Conservation (phyloP, 2,113 vertebrate species). For the Lophochroa leadbeateri region DNA sequence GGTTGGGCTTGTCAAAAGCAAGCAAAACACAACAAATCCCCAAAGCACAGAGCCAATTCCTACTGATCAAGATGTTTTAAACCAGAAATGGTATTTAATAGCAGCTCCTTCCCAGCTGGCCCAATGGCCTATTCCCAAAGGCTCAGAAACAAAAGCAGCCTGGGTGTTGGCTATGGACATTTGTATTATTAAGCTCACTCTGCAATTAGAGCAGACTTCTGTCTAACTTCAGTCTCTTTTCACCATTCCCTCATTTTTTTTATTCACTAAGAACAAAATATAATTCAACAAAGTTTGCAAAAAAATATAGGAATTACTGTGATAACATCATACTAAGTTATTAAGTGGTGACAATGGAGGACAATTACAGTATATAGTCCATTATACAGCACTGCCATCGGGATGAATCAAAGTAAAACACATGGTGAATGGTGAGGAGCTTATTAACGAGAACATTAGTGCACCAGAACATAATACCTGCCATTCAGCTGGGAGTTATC, state of each 20-base stretch:
- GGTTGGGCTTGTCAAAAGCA: not conserved
- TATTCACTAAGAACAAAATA: constrained; percentile 59
- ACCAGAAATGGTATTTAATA: constrained; percentile 23
- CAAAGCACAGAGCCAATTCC: not conserved
- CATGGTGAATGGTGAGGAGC: constrained; percentile 37
- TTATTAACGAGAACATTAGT: constrained; percentile 56
- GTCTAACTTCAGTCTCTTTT: constrained; percentile 29
- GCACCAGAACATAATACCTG: constrained; percentile 46
- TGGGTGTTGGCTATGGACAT: not conserved
- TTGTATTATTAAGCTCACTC: not conserved
- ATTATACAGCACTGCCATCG: constrained; percentile 29
- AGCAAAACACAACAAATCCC: not conserved
- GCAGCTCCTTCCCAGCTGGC: not conserved
- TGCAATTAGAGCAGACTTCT: constrained; percentile 34
- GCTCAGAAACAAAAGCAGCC: constrained; percentile 16
- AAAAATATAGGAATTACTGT: not conserved
- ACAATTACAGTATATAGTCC: constrained; percentile 65
- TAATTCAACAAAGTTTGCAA: constrained; percentile 59
- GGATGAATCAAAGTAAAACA: constrained; percentile 62
- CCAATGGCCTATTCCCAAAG: not conserved
- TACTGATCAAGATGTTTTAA: constrained; percentile 18
- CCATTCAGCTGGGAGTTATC: constrained; percentile 11
- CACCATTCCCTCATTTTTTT: constrained; percentile 13
- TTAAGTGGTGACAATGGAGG: constrained; percentile 60
- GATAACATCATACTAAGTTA: constrained; percentile 51